Percentiles rank a stretch among this genome's conserved stretches.
phyloP scores from a whole-genome alignment of 2,888 invertebrate genomes.

The Epistrophe eligans region DNA sequence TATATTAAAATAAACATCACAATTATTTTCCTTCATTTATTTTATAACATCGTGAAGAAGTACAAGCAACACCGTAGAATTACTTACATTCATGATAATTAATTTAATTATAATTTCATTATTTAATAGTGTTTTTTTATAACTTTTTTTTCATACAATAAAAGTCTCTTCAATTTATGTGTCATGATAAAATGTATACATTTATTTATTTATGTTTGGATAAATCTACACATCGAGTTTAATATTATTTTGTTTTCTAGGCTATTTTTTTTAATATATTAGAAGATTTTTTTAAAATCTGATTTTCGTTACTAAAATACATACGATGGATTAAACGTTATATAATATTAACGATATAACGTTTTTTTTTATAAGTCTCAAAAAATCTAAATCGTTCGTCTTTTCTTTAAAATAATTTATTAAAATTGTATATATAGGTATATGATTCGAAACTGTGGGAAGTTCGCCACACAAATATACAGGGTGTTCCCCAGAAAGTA shows the following conservation, averaged over 20 bases:
- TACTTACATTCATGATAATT: conserved; percentile 4
- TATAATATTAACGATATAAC: conserved; percentile 16
- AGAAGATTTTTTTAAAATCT: conserved; percentile 1
- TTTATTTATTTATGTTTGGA: not conserved
- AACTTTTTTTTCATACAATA: not conserved
- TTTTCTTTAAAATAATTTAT: conserved; percentile 15
- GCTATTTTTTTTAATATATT: not conserved
- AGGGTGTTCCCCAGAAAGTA: too few relatives aligned
- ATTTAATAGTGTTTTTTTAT: conserved; percentile 3
- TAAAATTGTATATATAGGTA: not conserved
- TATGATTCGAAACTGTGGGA: too few relatives aligned
- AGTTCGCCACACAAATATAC: too few relatives aligned
- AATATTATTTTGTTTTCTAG: not conserved
- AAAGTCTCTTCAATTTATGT: conserved; percentile 20
- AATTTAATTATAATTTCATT: conserved; percentile 3
- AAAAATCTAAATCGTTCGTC: conserved; percentile 26
- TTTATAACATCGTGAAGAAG: conserved; percentile 25
- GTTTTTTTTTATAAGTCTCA: conserved; percentile 15
- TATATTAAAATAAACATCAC: conserved; percentile 48
- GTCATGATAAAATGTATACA: conserved; percentile 20
- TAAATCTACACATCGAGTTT: conserved; percentile 36
- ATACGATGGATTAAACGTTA: conserved; percentile 9
- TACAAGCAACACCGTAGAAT: conserved; percentile 41
- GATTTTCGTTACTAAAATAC: conserved; percentile 18
- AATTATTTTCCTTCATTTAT: conserved; percentile 40